Evolutionary conservation across 1,140 invertebrate species (phyloP).

Genomic region (Plodia interpunctella): DNA sequence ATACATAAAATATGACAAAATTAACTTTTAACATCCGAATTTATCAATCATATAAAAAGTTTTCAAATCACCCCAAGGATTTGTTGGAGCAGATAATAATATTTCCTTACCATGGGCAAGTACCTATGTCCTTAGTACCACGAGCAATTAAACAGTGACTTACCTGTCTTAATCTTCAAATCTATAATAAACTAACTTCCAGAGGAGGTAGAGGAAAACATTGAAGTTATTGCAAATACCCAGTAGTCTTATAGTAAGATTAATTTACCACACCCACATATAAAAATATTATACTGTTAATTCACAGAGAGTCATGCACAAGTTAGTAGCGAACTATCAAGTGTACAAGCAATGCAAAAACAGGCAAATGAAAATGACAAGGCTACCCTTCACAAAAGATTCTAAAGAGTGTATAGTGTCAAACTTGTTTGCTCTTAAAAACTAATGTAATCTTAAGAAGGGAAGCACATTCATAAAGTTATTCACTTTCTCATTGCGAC

Average conservation of each 20-base stretch:
- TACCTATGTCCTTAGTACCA: too few relatives aligned
- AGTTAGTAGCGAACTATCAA: conserved; percentile 26
- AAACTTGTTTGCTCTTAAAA: conserved; percentile 67
- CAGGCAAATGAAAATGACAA: conserved; percentile 28
- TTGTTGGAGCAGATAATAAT: too few relatives aligned
- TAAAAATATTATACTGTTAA: background rate
- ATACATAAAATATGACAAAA: too few relatives aligned
- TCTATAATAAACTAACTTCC: too few relatives aligned
- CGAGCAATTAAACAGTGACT: too few relatives aligned
- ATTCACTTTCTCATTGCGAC: conserved; percentile 55
- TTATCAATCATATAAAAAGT: too few relatives aligned
- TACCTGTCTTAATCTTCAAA: too few relatives aligned
- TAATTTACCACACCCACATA: background rate
- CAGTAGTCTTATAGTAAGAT: background rate
- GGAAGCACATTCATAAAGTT: conserved; percentile 53
- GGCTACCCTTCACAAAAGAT: conserved; percentile 46
- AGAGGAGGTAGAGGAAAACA: too few relatives aligned
- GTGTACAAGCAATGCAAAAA: conserved; percentile 18
- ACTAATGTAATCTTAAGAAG: conserved; percentile 65
- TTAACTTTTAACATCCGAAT: too few relatives aligned
- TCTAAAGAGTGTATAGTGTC: conserved; percentile 31
- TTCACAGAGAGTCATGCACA: conserved; percentile 7
- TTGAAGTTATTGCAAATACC: background rate
- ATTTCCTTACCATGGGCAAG: too few relatives aligned
- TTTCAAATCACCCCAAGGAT: too few relatives aligned